Percentiles rank a stretch among this genome's conserved stretches.
These are phyloP conservation scores for Mionectes macconnelli DNA, from an alignment of 2,113 vertebrate genomes.

Conservation along the genomic window DNA sequence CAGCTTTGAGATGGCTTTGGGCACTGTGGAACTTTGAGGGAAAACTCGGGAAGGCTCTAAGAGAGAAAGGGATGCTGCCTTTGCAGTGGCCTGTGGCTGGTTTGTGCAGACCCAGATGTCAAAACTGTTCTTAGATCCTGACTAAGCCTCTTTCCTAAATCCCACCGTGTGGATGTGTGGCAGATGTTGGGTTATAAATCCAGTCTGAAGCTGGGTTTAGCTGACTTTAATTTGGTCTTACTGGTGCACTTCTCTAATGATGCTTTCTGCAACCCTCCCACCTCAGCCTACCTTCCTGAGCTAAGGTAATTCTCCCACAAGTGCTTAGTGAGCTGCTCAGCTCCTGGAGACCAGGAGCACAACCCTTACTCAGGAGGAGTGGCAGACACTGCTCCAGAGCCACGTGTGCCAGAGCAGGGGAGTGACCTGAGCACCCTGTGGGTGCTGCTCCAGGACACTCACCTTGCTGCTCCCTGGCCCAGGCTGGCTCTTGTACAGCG, in stretches of 20 bases:
- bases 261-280: neutral
- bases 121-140: neutral
- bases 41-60: too few species aligned
- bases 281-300: neutral
- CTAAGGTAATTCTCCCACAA: neutral
- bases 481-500: neutral
- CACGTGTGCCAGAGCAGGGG: rapidly evolving
- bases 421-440: neutral
- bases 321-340: neutral
- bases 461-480: neutral
- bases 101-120: neutral
- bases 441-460: neutral
- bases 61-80: neutral
- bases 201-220: neutral
- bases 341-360: neutral
- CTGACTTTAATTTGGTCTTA: neutral
- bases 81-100: neutral
- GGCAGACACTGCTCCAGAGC: neutral
- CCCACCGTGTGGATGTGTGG: neutral
- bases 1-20: neutral
- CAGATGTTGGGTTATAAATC: neutral
- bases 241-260: neutral
- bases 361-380: neutral
- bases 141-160: neutral
- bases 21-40: too few species aligned